Conservation (phyloP, 2,113 vertebrate species). For the Malurus elegans region DNA sequence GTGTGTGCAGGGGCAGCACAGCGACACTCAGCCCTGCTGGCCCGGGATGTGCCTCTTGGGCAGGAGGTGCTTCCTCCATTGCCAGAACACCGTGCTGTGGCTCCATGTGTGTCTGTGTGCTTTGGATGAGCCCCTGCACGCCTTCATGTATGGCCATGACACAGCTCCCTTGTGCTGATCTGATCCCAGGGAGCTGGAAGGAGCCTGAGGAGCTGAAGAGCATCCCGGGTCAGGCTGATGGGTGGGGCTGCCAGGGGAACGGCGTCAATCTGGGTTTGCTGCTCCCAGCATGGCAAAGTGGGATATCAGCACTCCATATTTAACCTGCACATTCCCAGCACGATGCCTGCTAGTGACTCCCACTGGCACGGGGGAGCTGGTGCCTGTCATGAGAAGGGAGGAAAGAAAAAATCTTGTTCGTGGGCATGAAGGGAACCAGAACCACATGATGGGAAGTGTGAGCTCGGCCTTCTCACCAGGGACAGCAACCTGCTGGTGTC, state of each 20-base stretch:
- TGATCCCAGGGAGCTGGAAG: not conserved
- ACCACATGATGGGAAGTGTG: fast-evolving
- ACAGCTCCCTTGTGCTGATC: not conserved
- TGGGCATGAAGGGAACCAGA: not conserved
- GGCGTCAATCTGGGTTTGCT: fast-evolving
- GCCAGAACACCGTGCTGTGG: not conserved
- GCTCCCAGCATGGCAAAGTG: fast-evolving
- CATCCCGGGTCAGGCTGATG: not conserved
- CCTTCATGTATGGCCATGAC: fast-evolving
- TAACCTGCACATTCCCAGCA: not conserved
- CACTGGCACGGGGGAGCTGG: not conserved
- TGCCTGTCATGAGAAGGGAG: not conserved
- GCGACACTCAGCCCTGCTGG: not conserved
- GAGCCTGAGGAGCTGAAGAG: not conserved
- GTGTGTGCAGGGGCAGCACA: not conserved
- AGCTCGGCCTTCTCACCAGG: not conserved
- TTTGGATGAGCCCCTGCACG: fast-evolving
- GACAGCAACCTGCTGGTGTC: not conserved
- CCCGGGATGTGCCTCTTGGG: not conserved
- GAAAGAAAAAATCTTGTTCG: not conserved
- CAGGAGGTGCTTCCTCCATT: not conserved
- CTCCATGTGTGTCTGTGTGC: fast-evolving
- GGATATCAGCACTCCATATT: not conserved
- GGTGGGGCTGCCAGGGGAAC: not conserved
- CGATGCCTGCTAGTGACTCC: not conserved